These are phyloP conservation scores for Bombus pyrosoma DNA, from an alignment of 1,140 invertebrate species.

Conservation along the genomic window DNA sequence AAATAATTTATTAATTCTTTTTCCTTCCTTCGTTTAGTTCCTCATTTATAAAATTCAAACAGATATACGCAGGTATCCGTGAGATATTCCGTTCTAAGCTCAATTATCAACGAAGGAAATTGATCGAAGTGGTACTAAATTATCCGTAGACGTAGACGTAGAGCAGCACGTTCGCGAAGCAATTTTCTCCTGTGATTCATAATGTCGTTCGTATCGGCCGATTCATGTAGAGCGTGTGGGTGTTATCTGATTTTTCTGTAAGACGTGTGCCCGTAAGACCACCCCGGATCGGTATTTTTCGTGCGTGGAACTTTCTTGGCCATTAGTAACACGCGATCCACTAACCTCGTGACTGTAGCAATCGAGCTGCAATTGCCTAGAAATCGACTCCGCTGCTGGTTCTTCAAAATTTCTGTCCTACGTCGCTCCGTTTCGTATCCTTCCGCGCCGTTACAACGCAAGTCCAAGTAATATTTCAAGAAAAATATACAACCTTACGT, in stretches of 20 bases:
- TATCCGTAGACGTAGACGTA: constrained; percentile 15
- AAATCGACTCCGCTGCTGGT: constrained; percentile 34
- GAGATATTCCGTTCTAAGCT: neutral
- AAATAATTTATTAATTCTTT: neutral
- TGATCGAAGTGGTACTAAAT: constrained; percentile 9
- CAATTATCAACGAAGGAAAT: constrained; percentile 1
- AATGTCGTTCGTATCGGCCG: constrained; percentile 28
- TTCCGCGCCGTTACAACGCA: neutral
- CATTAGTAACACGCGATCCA: constrained; percentile 60
- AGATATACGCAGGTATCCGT: neutral
- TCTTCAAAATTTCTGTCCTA: constrained; percentile 37
- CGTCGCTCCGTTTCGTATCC: neutral
- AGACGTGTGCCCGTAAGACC: constrained; percentile 11
- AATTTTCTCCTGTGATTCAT: constrained; percentile 50
- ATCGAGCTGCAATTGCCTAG: constrained; percentile 29
- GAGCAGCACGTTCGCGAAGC: neutral
- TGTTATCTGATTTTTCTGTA: constrained; percentile 59
- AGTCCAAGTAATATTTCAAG: neutral
- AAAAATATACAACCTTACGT: neutral
- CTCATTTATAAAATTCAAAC: neutral
- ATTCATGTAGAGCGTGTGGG: constrained; percentile 33
- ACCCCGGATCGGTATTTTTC: constrained; percentile 49
- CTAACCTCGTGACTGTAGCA: constrained; percentile 11
- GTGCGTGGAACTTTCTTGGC: constrained; percentile 51
- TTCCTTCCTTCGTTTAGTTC: neutral